Conservation (phyloP, 2,797 vertebrate genomes). For the Sylvia borin region DNA sequence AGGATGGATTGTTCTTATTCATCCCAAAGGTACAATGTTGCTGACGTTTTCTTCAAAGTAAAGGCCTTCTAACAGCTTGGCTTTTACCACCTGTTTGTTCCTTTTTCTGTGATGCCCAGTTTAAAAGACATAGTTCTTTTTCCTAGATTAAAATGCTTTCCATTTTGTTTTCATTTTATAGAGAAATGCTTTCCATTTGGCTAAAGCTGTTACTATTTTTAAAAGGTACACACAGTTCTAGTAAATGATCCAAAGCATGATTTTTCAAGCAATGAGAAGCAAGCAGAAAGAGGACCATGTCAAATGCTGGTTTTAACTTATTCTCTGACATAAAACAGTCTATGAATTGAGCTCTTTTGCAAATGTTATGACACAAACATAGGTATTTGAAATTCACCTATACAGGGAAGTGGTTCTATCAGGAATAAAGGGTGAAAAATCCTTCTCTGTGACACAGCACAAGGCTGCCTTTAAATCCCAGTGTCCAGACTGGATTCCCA, state of each 20-base stretch:
- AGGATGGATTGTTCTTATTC: background rate
- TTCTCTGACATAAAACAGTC: background rate
- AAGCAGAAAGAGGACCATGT: background rate
- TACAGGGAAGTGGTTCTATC: background rate
- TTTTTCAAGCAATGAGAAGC: background rate
- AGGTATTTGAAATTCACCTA: background rate
- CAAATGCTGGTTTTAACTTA: background rate
- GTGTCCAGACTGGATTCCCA: background rate
- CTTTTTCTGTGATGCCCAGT: background rate
- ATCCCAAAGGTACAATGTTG: background rate
- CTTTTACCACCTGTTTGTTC: background rate
- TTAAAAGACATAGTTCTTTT: background rate
- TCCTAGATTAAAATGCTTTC: background rate
- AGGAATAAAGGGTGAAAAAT: background rate
- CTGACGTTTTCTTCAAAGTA: background rate
- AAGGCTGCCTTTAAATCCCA: background rate
- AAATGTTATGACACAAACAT: background rate
- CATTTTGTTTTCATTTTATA: conserved; percentile 11
- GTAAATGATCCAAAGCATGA: background rate
- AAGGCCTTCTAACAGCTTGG: background rate
- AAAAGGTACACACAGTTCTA: background rate
- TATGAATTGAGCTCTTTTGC: background rate
- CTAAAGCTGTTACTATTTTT: conserved; percentile 35
- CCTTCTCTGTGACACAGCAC: background rate
- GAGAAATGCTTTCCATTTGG: background rate